phyloP scores from a whole-genome alignment of 2,113 vertebrate species.

The Halichoeres trimaculatus region DNA sequence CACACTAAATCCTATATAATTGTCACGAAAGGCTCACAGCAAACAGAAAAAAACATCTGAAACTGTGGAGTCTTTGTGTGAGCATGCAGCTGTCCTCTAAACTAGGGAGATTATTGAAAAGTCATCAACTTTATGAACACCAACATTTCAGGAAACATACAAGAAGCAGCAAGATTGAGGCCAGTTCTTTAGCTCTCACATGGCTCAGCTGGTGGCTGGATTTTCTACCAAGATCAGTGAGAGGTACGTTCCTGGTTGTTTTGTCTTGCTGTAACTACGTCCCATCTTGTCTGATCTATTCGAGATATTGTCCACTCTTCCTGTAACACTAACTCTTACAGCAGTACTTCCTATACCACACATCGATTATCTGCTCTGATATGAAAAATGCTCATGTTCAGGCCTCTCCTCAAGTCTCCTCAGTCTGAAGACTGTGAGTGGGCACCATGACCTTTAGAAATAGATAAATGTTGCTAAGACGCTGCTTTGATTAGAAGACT shows the following conservation, averaged over 20 bases:
- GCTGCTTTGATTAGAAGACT: conserved; percentile 28
- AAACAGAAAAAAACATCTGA: too few species aligned
- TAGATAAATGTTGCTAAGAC: conserved; percentile 38
- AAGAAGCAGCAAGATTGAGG: too few species aligned
- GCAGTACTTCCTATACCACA: conserved; percentile 7
- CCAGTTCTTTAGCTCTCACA: too few species aligned
- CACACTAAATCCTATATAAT: too few species aligned
- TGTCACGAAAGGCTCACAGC: too few species aligned
- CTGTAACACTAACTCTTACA: conserved; percentile 16
- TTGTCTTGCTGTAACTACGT: conserved; percentile 1
- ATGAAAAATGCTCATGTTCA: conserved; percentile 48
- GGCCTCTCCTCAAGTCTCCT: conserved; percentile 19
- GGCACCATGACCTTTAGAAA: conserved; percentile 54
- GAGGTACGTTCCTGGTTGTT: background rate
- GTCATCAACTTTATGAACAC: too few species aligned
- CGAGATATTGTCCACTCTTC: conserved; percentile 28
- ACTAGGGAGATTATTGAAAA: too few species aligned
- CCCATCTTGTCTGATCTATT: conserved; percentile 51
- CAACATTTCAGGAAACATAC: too few species aligned
- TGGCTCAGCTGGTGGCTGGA: too few species aligned
- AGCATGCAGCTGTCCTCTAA: too few species aligned
- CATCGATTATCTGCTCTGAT: conserved; percentile 58
- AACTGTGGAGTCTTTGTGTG: too few species aligned
- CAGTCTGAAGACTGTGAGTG: conserved; percentile 22
- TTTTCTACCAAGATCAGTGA: background rate